Evolutionary conservation across 2,888 invertebrate species (phyloP).

Genomic region (Pheosia tremula): DNA sequence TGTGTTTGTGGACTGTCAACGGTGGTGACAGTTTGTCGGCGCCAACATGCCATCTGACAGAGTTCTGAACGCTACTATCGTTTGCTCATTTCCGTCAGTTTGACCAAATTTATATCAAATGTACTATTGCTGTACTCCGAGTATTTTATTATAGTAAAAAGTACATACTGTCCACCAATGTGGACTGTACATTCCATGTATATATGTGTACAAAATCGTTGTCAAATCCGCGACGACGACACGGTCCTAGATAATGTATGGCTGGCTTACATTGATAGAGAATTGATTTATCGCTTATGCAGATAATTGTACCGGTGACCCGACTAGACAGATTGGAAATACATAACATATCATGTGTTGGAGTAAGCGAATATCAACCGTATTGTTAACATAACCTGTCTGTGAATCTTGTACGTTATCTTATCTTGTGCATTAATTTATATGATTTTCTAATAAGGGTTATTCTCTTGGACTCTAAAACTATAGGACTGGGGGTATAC

Average conservation of each 20-base stretch:
- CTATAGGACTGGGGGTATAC: too few relatives aligned
- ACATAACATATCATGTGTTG: background rate
- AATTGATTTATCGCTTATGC: conserved; percentile 23
- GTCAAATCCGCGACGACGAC: conserved; percentile 7
- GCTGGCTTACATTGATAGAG: conserved; percentile 16
- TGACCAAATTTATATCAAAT: too few relatives aligned
- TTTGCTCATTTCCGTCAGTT: too few relatives aligned
- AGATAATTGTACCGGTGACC: conserved; percentile 12
- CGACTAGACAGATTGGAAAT: conserved; percentile 11
- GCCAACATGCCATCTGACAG: too few relatives aligned
- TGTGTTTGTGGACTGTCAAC: too few relatives aligned
- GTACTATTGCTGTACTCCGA: too few relatives aligned
- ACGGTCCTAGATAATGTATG: conserved; percentile 20
- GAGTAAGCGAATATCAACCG: background rate
- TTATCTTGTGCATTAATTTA: too few relatives aligned
- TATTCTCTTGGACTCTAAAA: too few relatives aligned
- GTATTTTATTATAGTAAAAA: too few relatives aligned
- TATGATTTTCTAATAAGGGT: too few relatives aligned
- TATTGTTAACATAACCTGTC: conserved; percentile 3
- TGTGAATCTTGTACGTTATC: background rate
- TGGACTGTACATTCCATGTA: background rate
- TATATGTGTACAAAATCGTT: conserved; percentile 14
- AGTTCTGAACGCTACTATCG: too few relatives aligned
- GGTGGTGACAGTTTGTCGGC: too few relatives aligned
- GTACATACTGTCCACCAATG: background rate